Evolutionary conservation across 2,113 vertebrate species (phyloP).

Genomic region (Dipodomys stephensi): DNA sequence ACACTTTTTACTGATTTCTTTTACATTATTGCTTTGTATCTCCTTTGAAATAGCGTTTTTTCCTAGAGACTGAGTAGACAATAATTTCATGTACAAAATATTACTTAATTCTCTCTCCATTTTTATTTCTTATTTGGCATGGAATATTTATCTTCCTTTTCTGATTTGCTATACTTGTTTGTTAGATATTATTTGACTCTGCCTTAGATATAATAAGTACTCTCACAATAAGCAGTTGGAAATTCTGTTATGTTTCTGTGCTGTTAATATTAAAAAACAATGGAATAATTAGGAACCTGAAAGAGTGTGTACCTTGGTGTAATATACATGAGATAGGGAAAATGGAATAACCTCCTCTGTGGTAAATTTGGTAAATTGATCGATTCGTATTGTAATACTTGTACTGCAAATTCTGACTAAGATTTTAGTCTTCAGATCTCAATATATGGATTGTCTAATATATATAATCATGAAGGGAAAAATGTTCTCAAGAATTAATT

Average conservation of each 20-base stretch:
- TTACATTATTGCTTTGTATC: too few relatives aligned
- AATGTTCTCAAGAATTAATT: too few relatives aligned
- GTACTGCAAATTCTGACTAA: not conserved
- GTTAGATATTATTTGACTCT: not conserved
- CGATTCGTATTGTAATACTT: not conserved
- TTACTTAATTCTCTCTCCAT: too few relatives aligned
- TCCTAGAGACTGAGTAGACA: too few relatives aligned
- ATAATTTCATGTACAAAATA: too few relatives aligned
- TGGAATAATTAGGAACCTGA: not conserved
- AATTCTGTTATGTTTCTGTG: not conserved
- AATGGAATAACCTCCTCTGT: not conserved
- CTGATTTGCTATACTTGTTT: not conserved
- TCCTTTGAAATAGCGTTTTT: too few relatives aligned
- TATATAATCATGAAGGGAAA: not conserved
- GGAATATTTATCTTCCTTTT: not conserved
- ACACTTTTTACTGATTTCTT: too few relatives aligned
- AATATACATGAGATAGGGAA: not conserved
- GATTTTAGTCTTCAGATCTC: not conserved
- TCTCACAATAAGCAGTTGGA: not conserved
- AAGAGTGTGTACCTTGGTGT: not conserved
- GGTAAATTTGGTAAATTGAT: not conserved
- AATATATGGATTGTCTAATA: not conserved
- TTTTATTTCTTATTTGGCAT: not conserved
- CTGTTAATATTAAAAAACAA: not conserved
- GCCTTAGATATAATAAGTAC: not conserved